Evolutionary conservation across 2,113 vertebrate genomes (phyloP).

Genomic region (Drymodes brunneopygia): DNA sequence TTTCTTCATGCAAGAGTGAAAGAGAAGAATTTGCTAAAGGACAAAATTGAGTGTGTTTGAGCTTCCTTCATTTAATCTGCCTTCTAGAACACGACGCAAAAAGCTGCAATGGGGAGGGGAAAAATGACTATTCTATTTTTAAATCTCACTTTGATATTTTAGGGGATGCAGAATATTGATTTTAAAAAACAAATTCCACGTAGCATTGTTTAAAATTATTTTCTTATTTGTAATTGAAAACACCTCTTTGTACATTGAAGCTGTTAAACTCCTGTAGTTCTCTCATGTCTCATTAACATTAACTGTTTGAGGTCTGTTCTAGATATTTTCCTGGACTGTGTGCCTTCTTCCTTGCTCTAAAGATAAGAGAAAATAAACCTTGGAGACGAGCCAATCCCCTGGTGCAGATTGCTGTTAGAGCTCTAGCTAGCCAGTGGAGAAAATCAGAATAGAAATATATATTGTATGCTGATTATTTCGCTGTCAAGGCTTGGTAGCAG

Average conservation of each 20-base stretch:
- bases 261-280: constrained; percentile 66
- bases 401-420: constrained; percentile 42
- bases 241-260: constrained; percentile 76
- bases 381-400: constrained; percentile 59
- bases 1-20: constrained; percentile 98
- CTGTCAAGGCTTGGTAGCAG: constrained; percentile 26
- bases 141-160: constrained; percentile 76
- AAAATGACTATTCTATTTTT: constrained; percentile 79
- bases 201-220: constrained; percentile 71
- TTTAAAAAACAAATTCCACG: constrained; percentile 52
- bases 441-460: constrained; percentile 52
- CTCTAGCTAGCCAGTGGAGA: constrained; percentile 42
- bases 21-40: constrained; percentile 99
- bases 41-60: constrained; percentile 94
- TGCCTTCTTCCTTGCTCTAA: constrained; percentile 51
- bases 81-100: constrained; percentile 84
- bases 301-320: constrained; percentile 70
- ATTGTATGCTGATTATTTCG: constrained; percentile 45
- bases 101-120: constrained; percentile 77
- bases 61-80: constrained; percentile 92
- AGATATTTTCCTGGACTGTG: constrained; percentile 47
- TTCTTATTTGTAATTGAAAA: constrained; percentile 82
- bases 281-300: constrained; percentile 72
- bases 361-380: constrained; percentile 74
- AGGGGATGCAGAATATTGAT: constrained; percentile 62